Evolutionary conservation across 2,113 vertebrate species (phyloP), one percentile per base, ranked within the genome.

Genomic region (Syrmaticus mikado): DNA sequence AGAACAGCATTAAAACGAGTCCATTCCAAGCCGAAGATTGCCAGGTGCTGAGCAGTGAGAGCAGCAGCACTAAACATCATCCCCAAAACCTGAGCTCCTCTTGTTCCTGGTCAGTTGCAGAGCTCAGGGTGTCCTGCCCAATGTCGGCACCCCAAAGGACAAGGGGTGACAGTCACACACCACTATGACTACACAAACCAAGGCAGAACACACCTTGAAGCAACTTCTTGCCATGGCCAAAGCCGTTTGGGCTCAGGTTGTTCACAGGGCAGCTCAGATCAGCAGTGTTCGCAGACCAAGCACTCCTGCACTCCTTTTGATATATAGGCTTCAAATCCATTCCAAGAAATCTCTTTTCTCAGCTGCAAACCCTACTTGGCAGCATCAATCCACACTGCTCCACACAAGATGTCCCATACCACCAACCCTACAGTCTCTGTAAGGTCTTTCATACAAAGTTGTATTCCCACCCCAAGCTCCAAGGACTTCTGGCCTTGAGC

Each of bases 121-220:
- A 16, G 7, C 50, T 62, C 45, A 4, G 4, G 8, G 64, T 73
- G 40, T 38, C 16, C 55, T 14, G 0, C 28, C 21, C 3, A 4
- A 52, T 52, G 57, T 61, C 38, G 19, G 12, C 50, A 19, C 1
- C 10, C 13, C 20, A 64, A 52, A 86, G 43, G 66, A 38, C 21
- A 61, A 32, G 19, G 0, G 0, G 32, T 9, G 8, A 24, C 13
- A 27, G 45, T 20, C 8, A 16, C 22, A 28, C 46, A 66, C 2
- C 40, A 30, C 71, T 14, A 8, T 14, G 34, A 62, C 2, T 3
- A 10, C 0, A 0, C 9, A 66, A 77, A 57, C 10, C 32, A 32
- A 72, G 6, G 40, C 0, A 71, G 38, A 25, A 75, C 36, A 45
- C 2, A 1, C 13, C 6, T 1, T 0, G 2, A 65, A 79, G 7